Conservation (phyloP, 1,140 invertebrate species). For the Drosophila takahashii region DNA sequence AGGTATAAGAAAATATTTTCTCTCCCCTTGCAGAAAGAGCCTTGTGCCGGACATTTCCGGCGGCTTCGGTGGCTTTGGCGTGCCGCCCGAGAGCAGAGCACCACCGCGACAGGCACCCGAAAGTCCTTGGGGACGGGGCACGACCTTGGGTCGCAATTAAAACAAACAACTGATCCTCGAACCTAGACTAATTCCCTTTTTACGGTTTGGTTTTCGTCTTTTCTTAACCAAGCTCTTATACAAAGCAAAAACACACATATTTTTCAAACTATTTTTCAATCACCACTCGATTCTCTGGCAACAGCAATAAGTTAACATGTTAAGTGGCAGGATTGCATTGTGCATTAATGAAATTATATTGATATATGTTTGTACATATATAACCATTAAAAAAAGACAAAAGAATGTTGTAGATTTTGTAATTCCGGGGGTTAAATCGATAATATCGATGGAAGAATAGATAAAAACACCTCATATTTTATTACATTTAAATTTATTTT, state of each 20-base stretch:
- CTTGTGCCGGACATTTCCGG: constrained; percentile 89
- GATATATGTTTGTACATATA: constrained; percentile 48
- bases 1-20: too few relatives aligned
- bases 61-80: constrained; percentile 89
- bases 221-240: constrained; percentile 36
- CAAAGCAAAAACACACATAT: constrained; percentile 2
- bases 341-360: constrained; percentile 51
- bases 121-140: constrained; percentile 90
- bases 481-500: constrained; percentile 80
- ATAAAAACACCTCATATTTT: neutral
- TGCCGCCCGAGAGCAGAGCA: constrained; percentile 86
- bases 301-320: constrained; percentile 50
- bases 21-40: constrained; percentile 86
- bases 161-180: constrained; percentile 5
- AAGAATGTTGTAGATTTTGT: neutral
- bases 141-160: constrained; percentile 87
- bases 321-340: constrained; percentile 46
- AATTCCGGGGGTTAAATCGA: too few relatives aligned
- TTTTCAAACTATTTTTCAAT: constrained; percentile 30
- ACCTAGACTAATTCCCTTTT: constrained; percentile 47
- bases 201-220: constrained; percentile 41
- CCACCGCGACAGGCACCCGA: constrained; percentile 83
- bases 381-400: constrained; percentile 11
- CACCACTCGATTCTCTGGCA: constrained; percentile 35
- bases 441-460: too few relatives aligned